Evolutionary conservation across 2,797 vertebrate species (phyloP).

Genomic region (Clangula hyemalis): DNA sequence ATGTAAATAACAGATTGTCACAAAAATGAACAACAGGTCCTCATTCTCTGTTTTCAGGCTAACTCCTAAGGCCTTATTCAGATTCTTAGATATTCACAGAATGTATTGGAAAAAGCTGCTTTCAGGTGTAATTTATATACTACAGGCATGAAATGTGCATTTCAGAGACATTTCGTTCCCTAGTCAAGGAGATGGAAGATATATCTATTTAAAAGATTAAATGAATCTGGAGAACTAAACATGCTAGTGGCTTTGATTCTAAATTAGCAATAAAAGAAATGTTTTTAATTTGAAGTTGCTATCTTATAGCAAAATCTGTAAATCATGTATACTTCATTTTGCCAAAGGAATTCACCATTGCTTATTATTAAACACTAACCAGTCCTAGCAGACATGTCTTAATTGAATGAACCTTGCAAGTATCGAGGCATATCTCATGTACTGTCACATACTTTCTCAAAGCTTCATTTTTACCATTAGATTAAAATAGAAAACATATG

Average conservation of each 20-base stretch:
- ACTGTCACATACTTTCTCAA: neutral
- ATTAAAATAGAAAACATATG: slow-evolving; percentile 47
- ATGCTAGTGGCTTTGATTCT: neutral
- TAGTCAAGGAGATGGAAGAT: neutral
- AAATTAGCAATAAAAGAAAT: neutral
- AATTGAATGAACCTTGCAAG: neutral
- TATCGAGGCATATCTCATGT: neutral
- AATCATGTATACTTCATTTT: neutral
- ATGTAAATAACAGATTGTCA: neutral
- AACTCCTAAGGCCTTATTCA: neutral
- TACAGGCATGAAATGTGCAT: neutral
- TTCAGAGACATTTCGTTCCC: neutral
- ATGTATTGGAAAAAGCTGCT: neutral
- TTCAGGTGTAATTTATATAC: neutral
- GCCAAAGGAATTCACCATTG: slow-evolving; percentile 14
- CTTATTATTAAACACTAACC: neutral
- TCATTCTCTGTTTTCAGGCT: neutral
- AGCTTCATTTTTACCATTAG: neutral
- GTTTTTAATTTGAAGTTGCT: neutral
- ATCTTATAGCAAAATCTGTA: neutral
- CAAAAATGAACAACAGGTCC: neutral
- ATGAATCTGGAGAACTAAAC: neutral
- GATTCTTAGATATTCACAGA: neutral
- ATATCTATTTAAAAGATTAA: neutral
- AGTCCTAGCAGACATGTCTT: neutral